Conservation (phyloP, 1,140 invertebrate genomes). For the Anadara kagoshimensis region DNA sequence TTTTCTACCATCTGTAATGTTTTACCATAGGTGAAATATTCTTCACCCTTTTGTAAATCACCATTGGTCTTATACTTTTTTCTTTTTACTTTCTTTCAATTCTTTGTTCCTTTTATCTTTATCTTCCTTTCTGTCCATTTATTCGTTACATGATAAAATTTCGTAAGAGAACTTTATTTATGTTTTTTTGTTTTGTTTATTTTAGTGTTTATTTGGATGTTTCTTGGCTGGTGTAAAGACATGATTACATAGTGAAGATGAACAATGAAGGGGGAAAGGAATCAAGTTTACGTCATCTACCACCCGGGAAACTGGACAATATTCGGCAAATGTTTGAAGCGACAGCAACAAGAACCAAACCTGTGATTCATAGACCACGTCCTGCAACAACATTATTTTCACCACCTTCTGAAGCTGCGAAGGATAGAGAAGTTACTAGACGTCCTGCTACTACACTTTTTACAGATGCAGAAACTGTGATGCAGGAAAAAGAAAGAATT, state of each 20-base stretch:
- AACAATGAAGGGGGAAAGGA: not conserved
- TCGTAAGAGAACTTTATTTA: too few species aligned
- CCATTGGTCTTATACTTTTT: too few species aligned
- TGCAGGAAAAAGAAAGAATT: conserved; percentile 10
- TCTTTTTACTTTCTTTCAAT: too few species aligned
- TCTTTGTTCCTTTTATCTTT: too few species aligned
- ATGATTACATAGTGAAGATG: not conserved
- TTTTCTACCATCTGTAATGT: too few species aligned
- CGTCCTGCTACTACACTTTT: conserved; percentile 8
- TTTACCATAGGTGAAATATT: too few species aligned
- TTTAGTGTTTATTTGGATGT: too few species aligned
- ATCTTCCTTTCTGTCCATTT: too few species aligned
- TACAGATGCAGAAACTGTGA: not conserved
- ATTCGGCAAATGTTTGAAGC: conserved; percentile 43
- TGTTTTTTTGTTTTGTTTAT: too few species aligned
- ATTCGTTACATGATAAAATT: too few species aligned
- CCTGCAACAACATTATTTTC: conserved; percentile 1
- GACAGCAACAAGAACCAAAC: conserved; percentile 1
- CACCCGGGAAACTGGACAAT: conserved; percentile 40
- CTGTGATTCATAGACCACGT: not conserved
- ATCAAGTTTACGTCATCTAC: conserved; percentile 44
- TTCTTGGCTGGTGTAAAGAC: too few species aligned
- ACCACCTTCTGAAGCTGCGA: not conserved
- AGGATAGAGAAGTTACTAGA: conserved; percentile 20
- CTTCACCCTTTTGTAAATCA: too few species aligned